A percentile compares a stretch with the other conserved stretches of the same genome.
phyloP scores from a whole-genome alignment of 2,888 invertebrate species.

The Andricus quercusramuli region DNA sequence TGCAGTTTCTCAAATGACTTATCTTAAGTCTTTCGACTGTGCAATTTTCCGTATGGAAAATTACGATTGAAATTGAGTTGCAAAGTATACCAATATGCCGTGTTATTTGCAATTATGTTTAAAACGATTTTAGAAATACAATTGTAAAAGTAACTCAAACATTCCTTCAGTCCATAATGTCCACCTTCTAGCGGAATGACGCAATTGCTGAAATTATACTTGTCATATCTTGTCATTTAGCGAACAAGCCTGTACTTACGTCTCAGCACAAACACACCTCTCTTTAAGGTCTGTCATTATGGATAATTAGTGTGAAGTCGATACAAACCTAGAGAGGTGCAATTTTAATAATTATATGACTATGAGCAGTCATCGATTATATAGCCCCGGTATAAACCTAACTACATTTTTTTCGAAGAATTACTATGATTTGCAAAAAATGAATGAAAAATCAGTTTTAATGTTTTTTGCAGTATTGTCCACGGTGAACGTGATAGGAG shows the following conservation, averaged over 20 bases:
- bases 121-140: not conserved
- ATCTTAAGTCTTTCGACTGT: not conserved
- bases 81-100: not conserved
- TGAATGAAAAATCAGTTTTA: not conserved
- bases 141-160: not conserved
- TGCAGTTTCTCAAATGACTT: not conserved
- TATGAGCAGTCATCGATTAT: slow-evolving; percentile 29
- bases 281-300: slow-evolving; percentile 24
- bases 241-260: not conserved
- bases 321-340: slow-evolving; percentile 8
- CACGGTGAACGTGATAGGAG: not conserved
- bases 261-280: slow-evolving; percentile 1
- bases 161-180: not conserved
- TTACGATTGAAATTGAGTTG: not conserved
- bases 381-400: not conserved
- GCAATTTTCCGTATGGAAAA: not conserved
- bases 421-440: not conserved
- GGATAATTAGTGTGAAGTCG: slow-evolving; percentile 25
- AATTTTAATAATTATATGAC: slow-evolving; percentile 40
- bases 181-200: slow-evolving; percentile 2
- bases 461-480: not conserved
- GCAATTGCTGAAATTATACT: slow-evolving; percentile 29
- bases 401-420: not conserved
- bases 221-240: slow-evolving; percentile 32
- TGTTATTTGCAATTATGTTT: not conserved